Evolutionary conservation across 2,113 vertebrate species (phyloP).

Genomic region (Acanthisitta chloris): DNA sequence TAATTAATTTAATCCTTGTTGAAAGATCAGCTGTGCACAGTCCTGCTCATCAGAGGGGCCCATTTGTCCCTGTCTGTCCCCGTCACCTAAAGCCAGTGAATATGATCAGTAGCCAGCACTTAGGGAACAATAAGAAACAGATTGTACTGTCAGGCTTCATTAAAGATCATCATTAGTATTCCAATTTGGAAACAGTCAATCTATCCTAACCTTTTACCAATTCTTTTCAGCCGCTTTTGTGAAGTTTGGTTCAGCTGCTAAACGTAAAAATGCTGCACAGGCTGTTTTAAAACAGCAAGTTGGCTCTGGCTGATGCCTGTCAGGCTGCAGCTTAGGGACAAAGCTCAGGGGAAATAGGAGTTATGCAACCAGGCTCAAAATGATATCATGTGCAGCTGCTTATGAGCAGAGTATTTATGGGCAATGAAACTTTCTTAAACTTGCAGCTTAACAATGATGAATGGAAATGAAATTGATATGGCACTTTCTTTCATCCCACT

Average conservation of each 20-base stretch:
- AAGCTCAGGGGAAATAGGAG: conserved; percentile 47
- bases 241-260: conserved; percentile 79
- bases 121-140: conserved; percentile 96
- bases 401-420: conserved; percentile 30
- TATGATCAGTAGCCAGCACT: conserved; percentile 84
- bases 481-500: background rate
- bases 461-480: conserved; percentile 29
- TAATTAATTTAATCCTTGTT: conserved; percentile 97
- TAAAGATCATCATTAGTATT: conserved; percentile 99
- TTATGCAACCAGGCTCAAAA: conserved; percentile 43
- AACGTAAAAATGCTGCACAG: conserved; percentile 38
- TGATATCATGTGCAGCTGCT: conserved; percentile 66
- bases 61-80: conserved; percentile 74
- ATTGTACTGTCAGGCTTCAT: conserved; percentile 99
- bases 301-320: conserved; percentile 70
- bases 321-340: conserved; percentile 63
- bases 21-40: conserved; percentile 86
- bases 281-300: conserved; percentile 10
- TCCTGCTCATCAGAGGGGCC: conserved; percentile 77
- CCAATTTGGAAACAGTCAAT: conserved; percentile 84
- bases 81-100: conserved; percentile 75
- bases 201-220: conserved; percentile 73
- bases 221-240: conserved; percentile 74
- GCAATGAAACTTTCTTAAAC: conserved; percentile 50
- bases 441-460: background rate